These are phyloP conservation scores for Acanthosepion pharaonis DNA, from an alignment of 2,888 invertebrate species.

Conservation along the genomic window DNA sequence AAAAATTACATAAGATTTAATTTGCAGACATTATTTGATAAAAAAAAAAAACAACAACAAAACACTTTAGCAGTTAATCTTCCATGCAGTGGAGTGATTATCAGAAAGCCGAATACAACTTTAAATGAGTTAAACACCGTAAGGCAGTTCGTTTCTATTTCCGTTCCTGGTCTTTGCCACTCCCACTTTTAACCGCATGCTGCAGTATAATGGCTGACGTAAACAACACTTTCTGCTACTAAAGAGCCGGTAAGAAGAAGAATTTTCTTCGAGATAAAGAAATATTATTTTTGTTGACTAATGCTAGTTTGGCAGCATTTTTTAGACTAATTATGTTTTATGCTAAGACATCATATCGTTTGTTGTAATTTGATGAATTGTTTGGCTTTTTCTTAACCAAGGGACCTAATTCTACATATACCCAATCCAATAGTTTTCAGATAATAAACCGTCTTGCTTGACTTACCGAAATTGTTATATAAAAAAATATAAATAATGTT, in stretches of 20 bases:
- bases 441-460: not conserved
- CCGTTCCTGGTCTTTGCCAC: not conserved
- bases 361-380: not conserved
- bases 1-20: too few species aligned
- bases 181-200: not conserved
- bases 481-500: not conserved
- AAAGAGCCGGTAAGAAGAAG: not conserved
- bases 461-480: too few species aligned
- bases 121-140: not conserved
- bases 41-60: too few species aligned
- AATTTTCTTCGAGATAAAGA: not conserved
- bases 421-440: not conserved
- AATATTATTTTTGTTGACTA: not conserved
- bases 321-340: not conserved
- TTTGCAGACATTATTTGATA: too few species aligned
- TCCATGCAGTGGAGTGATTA: not conserved
- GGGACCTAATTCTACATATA: not conserved
- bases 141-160: slow-evolving; percentile 3
- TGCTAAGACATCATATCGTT: not conserved
- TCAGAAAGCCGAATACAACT: not conserved
- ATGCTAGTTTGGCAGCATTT: not conserved
- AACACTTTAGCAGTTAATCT: not conserved
- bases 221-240: not conserved
- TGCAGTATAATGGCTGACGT: not conserved
- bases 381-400: not conserved